Evolutionary conservation across 2,113 vertebrate species (phyloP), one percentile per base, ranked within the genome.

Genomic region (Capreolus pygargus): DNA sequence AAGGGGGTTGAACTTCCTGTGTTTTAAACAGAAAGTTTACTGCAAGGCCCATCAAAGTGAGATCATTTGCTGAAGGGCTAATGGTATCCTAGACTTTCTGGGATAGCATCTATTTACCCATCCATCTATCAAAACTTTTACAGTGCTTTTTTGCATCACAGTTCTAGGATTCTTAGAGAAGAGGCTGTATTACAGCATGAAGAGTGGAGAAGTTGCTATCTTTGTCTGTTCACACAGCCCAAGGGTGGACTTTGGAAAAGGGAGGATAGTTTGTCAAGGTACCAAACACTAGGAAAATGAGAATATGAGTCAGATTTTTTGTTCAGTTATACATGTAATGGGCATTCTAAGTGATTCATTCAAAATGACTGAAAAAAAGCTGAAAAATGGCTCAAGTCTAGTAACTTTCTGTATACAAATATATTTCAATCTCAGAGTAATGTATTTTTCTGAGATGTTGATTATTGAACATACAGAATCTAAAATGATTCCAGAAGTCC

Each of bases 11-110:
- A 8, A 2, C 33, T 95, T 93, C 27, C 33, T 89, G 2, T 13
- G 60, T 89, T 86, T 92, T 91, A 86, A 89, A 82, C 67, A 54
- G n/a, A 39, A 92, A 55, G n/a, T 86, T 89, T 89, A 60, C n/a
- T 43, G 81, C 3, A 84, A 86, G 9, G 11, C 45, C 39, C 70
- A 28, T 55, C 52, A 90, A 84, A 74, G 3, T 30, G 36, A 83
- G 58, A 27, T 58, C n/a, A 7, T 58, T 52, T 64, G 7, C 61
- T 70, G 19, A 57, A 61, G 33, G 55, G 8, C 23, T 54, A 23
- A 9, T 58, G 14, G 36, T 60, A 91, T 6, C 47, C 14, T 30
- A 39, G 30, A 11, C 11, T 60, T 93, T 91, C 83, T 78, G 74
- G 19, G 52, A 2, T 7, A 76, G 12, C 6, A 23, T 55, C 55